Base-by-base conservation (phyloP, 2,113 vertebrate genomes). In the Albula goreensis region DNA sequence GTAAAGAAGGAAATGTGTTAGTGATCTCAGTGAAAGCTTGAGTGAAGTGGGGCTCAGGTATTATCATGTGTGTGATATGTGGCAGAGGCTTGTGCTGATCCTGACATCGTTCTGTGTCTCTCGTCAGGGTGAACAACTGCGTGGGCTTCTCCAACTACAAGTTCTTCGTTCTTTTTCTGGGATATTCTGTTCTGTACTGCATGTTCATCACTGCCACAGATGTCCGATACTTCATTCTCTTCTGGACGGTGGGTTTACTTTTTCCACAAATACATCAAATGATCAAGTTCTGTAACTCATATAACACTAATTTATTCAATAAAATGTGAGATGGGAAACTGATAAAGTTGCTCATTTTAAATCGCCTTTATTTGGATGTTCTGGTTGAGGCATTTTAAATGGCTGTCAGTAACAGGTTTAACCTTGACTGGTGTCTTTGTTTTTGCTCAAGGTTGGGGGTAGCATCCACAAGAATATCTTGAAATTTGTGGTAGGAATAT, bases 131-230 rank as follows among this genome's bases (percentile, higher is more conserved):
- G 93, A 99, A 99, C 95, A 99, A 99, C 93, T 99, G 98, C 93
- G 98, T 99, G 86, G 98, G 98, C 92, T 99, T 99, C 95, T 98
- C 98, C 90, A 99, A 99, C 95, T 99, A 99, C 96, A 99, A 99
- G 92, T 99, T 95, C 95, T 99, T 99, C 93, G 93, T 99, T 92
- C 94, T 99, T 89, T 99, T 99, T 94, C 94, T 99, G 94, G 93
- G 96, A 86, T 99, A 99, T 90, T 97, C 97, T 25, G 93, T 98
- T 80, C 91, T 99, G 85, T 99, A 99, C 93, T 99, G 98, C 94
- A 92, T 95, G 52, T 98, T 99, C 48, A 97, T 99, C 91, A 97
- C 97, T 85, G 91, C 97, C 86, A 98, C 98, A 22, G 98, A 98
- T 86, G 92, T 98, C 88, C 96, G 97, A 90, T 99, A 99, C 95